Base-by-base conservation (phyloP, 2,888 invertebrate species). In the Mystacides longicornis region DNA sequence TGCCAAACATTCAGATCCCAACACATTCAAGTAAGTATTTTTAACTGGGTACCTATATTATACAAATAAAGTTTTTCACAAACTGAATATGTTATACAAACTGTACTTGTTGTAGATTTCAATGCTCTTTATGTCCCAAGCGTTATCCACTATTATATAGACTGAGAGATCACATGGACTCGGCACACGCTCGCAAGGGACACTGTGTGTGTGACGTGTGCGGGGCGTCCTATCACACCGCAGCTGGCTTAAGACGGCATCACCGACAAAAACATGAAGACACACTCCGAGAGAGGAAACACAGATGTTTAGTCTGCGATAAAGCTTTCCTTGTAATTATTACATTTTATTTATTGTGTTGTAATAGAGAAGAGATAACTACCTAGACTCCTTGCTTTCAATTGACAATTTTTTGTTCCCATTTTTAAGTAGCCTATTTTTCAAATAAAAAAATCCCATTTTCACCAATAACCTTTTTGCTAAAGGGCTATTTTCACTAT, bases 241-340 rank as follows among this genome's bases (percentile, higher is more conserved):
- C 31, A 9, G 43, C 49, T 23, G 56, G 48, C 1, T 46, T 56
- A 18, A 5, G 53, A 18, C 51, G 52, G 9, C 56, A 52, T 18
- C 52, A 53, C 33, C 20, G 53, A 49, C 27, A 23, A 20, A 18
- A 43, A 16, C 49, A 23, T 7, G 22, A 46, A 5, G 45, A 31
- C 2, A 20, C 23, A 11, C 49, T 43, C 33, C 18, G 46, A 14
- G 33, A 45, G 23, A 43, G 48, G 16, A 45, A 50, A 11, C 37
- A 50, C 23, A 50, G 18, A 33, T 56, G 56, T 21, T n/a, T 20
- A 1, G 20, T 20, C 4, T 56, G 56, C 22, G 52, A 49, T 9
- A 53, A 51, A 21, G 53, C 49, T 7, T 56, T 53, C 27, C 21
- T 49, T 1, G 56, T 56, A 11, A 45, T 49, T 43, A n/a, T n/a